Evolutionary conservation across 2,888 invertebrate species (phyloP), one percentile per base, ranked within the genome.

Genomic region (Griposia aprilina): DNA sequence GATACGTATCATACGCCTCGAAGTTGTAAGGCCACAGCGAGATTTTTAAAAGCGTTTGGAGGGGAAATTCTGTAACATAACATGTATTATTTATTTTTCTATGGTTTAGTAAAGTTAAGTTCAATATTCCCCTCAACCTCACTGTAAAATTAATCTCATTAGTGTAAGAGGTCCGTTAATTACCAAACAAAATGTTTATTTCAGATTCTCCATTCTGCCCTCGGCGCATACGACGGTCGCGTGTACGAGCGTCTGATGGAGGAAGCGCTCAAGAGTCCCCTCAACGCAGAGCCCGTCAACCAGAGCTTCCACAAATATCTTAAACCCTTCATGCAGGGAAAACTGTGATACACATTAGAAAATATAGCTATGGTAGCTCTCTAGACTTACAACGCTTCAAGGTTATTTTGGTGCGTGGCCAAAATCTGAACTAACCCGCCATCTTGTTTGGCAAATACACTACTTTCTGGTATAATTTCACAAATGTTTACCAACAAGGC

Each of bases 161-260:
- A 30, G 4, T 30, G 10, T 11, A 0, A 23, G 17, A 26, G 11
- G 6, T 26, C 20, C n/a, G 13, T 15, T 48, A 50, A 36, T 30
- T 20, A 60, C 5, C 7, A 45, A 57, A 30, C 0, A n/a, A 30
- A 48, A 52, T 65, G 23, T 80, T 55, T 63, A 57, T 84, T 82
- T 1, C 83, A 97, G 97, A 96, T 97, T 70, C 94, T 99, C 1
- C 97, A 97, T 75, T 98, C 98, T 0, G 97, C 98, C 0, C 94
- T 99, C 57, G 99, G 99, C 20, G 97, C 98, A 15, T 98, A 98
- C 93, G 99, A 99, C 94, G 99, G 99, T 0, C 98, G 98, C 87
- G 98, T 98, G 36, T 99, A 99, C 94, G 98, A 98, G 90, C 97
- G 98, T 10, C 96, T 99, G 60, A 98, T 98, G 94, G 98, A 97